Percentiles rank a stretch among this genome's conserved stretches.
phyloP scores from a whole-genome alignment of 1,140 invertebrate species.

The Drosophila kepulauana region DNA sequence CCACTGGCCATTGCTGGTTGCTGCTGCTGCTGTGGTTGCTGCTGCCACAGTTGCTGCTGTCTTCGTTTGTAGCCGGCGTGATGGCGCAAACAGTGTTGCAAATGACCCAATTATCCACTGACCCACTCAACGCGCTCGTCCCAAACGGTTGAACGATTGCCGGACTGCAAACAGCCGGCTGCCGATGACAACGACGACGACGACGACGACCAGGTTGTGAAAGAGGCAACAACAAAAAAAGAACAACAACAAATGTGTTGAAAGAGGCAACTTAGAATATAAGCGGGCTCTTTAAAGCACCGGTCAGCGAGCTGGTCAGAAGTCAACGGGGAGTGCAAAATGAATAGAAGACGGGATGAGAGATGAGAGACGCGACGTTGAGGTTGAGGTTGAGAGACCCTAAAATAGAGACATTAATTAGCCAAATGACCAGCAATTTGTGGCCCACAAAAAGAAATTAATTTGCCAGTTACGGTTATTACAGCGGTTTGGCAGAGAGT shows the following conservation, averaged over 20 bases:
- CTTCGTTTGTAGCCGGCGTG: slow-evolving; percentile 44
- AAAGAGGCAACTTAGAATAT: slow-evolving; percentile 52
- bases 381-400: slow-evolving; percentile 35
- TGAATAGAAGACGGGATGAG: slow-evolving; percentile 27
- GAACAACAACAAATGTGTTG: slow-evolving; percentile 19
- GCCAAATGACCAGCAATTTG: slow-evolving; percentile 76
- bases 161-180: slow-evolving; percentile 36
- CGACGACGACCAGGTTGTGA: slow-evolving; percentile 44
- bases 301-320: slow-evolving; percentile 28
- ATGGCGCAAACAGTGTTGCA: slow-evolving; percentile 83
- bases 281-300: slow-evolving; percentile 45
- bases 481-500: slow-evolving; percentile 59
- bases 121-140: slow-evolving; percentile 76
- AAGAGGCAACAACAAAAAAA: slow-evolving; percentile 40
- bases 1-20: slow-evolving; percentile 41
- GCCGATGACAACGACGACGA: neutral
- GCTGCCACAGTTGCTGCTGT: slow-evolving; percentile 15
- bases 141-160: slow-evolving; percentile 59
- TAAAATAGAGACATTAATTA: slow-evolving; percentile 82
- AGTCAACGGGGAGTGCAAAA: slow-evolving; percentile 24
- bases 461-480: slow-evolving; percentile 81
- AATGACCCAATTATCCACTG: slow-evolving; percentile 85
- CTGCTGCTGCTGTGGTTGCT: slow-evolving; percentile 17
- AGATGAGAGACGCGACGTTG: neutral
- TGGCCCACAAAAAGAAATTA: slow-evolving; percentile 72